These are phyloP conservation scores for Otus sunia DNA, from an alignment of 2,113 vertebrate genomes.

Conservation along the genomic window DNA sequence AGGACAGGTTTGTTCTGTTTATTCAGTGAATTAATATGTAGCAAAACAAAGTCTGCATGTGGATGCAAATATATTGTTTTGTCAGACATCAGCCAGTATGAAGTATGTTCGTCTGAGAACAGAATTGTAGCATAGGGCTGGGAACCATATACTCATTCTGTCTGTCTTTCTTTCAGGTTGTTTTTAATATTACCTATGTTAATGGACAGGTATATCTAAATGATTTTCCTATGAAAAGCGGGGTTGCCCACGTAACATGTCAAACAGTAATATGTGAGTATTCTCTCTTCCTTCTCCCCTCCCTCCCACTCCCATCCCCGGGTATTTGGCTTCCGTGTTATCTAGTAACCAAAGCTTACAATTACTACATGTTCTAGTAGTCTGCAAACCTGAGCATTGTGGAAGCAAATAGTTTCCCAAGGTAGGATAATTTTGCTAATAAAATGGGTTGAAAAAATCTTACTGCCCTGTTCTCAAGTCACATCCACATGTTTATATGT, in stretches of 20 bases:
- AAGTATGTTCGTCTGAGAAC: background rate
- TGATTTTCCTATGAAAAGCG: slow-evolving; percentile 85
- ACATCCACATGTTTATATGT: background rate
- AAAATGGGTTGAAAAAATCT: background rate
- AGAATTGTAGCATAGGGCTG: background rate
- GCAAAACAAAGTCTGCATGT: background rate
- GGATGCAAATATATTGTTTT: background rate
- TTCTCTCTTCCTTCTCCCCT: background rate
- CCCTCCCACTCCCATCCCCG: too few relatives aligned
- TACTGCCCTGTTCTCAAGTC: background rate
- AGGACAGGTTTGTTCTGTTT: slow-evolving; percentile 79
- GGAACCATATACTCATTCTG: background rate
- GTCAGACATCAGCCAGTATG: background rate
- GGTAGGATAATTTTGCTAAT: background rate
- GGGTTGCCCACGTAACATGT: slow-evolving; percentile 86
- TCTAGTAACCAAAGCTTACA: background rate
- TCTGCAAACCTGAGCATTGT: background rate
- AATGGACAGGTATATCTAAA: slow-evolving; percentile 86
- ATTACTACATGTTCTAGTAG: rapidly evolving
- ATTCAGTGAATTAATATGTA: background rate
- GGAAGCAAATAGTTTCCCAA: background rate
- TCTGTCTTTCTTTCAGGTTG: slow-evolving; percentile 73
- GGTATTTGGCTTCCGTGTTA: background rate
- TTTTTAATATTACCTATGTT: slow-evolving; percentile 77
- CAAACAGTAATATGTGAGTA: slow-evolving; percentile 87